Percentiles rank a stretch among this genome's conserved stretches.
These are phyloP conservation scores for Ascaphus truei DNA, from an alignment of 2,113 vertebrate species.

Conservation along the genomic window DNA sequence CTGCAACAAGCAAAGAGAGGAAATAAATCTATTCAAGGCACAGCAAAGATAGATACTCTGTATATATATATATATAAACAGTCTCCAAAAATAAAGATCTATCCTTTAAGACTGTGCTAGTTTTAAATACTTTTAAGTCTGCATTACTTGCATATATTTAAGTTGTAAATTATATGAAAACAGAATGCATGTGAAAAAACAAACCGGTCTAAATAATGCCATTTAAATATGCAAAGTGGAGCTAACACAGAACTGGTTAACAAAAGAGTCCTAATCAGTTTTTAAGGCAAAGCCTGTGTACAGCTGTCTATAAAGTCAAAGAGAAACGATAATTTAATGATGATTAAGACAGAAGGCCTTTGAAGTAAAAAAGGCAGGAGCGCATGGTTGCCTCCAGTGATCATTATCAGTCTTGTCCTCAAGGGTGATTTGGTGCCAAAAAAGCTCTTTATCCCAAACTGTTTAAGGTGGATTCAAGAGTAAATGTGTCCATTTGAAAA, in stretches of 20 bases:
- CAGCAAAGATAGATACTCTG: background rate
- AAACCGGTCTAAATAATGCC: background rate
- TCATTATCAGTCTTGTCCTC: slow-evolving; percentile 73
- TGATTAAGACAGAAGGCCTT: slow-evolving; percentile 70
- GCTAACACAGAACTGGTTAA: slow-evolving; percentile 45
- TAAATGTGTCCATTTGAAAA: slow-evolving; percentile 67
- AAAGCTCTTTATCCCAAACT: slow-evolving; percentile 62
- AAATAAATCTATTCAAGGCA: too few relatives aligned
- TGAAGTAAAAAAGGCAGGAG: slow-evolving; percentile 67
- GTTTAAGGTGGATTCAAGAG: slow-evolving; percentile 69
- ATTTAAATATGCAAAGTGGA: background rate
- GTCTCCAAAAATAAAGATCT: background rate
- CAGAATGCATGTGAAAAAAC: background rate
- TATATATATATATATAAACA: slow-evolving; percentile 22
- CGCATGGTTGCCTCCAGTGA: slow-evolving; percentile 62
- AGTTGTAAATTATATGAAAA: background rate
- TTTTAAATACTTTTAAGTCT: too few relatives aligned
- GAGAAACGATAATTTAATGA: slow-evolving; percentile 77
- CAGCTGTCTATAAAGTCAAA: slow-evolving; percentile 66
- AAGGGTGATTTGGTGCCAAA: slow-evolving; percentile 72
- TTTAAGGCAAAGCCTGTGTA: slow-evolving; percentile 79
- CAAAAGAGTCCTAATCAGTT: slow-evolving; percentile 66
- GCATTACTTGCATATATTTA: background rate
- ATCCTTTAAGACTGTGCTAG: background rate
- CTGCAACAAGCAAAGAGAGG: too few relatives aligned